These are phyloP conservation scores for Sebastes baramenuke DNA, from an alignment of 2,797 vertebrate species.

Conservation along the genomic window DNA sequence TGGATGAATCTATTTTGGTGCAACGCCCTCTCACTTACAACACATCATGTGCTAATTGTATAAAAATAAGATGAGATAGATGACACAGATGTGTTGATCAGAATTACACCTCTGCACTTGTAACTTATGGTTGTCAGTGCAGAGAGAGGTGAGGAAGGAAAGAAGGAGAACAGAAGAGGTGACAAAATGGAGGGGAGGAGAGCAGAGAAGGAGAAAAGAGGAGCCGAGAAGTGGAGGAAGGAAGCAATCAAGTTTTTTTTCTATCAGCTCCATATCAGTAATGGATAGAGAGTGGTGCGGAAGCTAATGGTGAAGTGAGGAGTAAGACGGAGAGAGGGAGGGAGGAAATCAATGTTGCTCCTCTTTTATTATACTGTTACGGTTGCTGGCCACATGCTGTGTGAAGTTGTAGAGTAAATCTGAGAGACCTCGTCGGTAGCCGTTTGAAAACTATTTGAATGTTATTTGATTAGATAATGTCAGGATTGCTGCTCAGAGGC, in stretches of 20 bases:
- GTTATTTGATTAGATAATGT: background rate
- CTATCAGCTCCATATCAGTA: constrained; percentile 39
- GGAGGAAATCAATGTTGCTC: constrained; percentile 44
- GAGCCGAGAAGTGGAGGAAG: constrained; percentile 12
- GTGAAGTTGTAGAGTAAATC: background rate
- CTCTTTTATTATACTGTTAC: constrained; percentile 5
- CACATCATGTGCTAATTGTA: background rate
- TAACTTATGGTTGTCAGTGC: background rate
- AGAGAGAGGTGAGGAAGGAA: background rate
- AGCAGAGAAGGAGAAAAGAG: background rate
- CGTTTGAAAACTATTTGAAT: background rate
- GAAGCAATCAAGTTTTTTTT: constrained; percentile 16
- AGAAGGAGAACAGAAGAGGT: background rate
- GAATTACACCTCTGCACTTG: background rate
- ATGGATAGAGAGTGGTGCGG: constrained; percentile 47
- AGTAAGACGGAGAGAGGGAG: constrained; percentile 9
- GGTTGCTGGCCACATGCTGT: background rate
- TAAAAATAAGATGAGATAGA: background rate
- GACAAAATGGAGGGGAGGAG: constrained; percentile 15
- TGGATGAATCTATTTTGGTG: constrained; percentile 13
- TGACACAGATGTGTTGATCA: background rate
- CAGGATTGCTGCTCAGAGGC: constrained; percentile 9
- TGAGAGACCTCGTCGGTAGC: background rate
- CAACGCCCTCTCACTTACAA: background rate
- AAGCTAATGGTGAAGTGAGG: constrained; percentile 40